phyloP scores from a whole-genome alignment of 1,140 invertebrate genomes.

The Chelonus insularis region DNA sequence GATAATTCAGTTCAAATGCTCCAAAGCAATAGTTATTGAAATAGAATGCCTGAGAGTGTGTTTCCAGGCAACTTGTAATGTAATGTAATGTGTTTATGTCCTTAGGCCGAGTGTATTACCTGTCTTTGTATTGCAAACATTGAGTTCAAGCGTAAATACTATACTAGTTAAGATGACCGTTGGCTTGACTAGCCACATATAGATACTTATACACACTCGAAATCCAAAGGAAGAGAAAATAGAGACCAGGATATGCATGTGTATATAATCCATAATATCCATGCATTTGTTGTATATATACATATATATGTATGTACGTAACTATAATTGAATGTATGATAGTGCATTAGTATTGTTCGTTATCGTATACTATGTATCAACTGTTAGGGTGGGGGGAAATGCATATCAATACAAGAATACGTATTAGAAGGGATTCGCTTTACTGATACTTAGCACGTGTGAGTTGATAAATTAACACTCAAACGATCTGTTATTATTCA shows the following conservation, averaged over 20 bases:
- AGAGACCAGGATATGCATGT: too few species aligned
- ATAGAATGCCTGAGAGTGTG: constrained; percentile 21
- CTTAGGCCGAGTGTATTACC: constrained; percentile 36
- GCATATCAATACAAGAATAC: too few species aligned
- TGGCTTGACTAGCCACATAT: neutral
- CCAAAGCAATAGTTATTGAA: neutral
- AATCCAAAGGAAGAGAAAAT: too few species aligned
- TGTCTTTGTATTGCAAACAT: constrained; percentile 43
- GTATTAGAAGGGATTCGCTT: too few species aligned
- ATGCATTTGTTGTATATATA: neutral
- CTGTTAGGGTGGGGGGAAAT: too few species aligned
- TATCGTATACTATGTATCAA: too few species aligned
- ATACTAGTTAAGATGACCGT: neutral
- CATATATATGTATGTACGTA: neutral
- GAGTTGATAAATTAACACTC: too few species aligned
- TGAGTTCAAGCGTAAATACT: constrained; percentile 36
- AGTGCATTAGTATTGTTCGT: neutral
- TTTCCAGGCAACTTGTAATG: constrained; percentile 45
- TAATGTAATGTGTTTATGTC: constrained; percentile 38
- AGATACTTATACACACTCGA: too few species aligned
- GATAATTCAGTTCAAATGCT: too few species aligned
- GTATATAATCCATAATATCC: too few species aligned
- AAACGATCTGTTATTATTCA: too few species aligned
- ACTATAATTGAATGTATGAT: neutral
- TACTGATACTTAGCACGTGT: too few species aligned